Base-by-base conservation (phyloP, 2,888 invertebrate genomes). In the Pardosa pseudoannulata region DNA sequence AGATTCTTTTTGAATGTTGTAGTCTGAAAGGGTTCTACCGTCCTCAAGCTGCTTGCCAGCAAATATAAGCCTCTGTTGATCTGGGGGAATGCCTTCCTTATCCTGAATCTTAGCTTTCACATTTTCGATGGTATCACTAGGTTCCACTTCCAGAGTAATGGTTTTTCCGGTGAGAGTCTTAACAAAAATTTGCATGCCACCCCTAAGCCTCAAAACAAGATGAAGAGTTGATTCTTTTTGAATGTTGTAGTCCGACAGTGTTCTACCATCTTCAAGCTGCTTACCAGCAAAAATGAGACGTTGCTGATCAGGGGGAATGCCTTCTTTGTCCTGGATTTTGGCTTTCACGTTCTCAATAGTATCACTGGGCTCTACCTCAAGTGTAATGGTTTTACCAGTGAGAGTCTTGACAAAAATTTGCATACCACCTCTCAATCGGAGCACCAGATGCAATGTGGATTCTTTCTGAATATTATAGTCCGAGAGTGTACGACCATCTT, bases 331-430 rank as follows among this genome's bases (percentile, higher is more conserved):
- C 91, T 96, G 96, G 90, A 97, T 97, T 91, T 97, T 96, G 0
- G 96, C 95, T 92, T 98, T 98, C 56, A 97, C 97, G 95, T 97
- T 97, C 93, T 97, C 97, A 90, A 97, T 97, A 11, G 96, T 96
- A 91, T 97, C 97, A 0, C 96, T 96, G 79, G 97, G 95, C 92
- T 97, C 97, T 89, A 96, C 96, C 93, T 96, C 96, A 88, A 96
- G 94, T 91, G 96, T 96, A 91, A 97, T 97, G 92, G 97, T 97
- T 93, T 97, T 97, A 91, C 97, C 97, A 92, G 97, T 97, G 88
- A 97, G 94, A 91, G 97, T 97, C 92, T 97, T 97, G 87, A 97
- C 97, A 92, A 87, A 87, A 23, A 81, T 76, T 96, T 0, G 96
- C 96, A 87, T 87, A 95, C 89, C 89, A 56, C 90, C 90, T 75